Evolutionary conservation across 92 coral and sea anemone genomes (phyloP).

Genomic region (Siderastrea radians): DNA sequence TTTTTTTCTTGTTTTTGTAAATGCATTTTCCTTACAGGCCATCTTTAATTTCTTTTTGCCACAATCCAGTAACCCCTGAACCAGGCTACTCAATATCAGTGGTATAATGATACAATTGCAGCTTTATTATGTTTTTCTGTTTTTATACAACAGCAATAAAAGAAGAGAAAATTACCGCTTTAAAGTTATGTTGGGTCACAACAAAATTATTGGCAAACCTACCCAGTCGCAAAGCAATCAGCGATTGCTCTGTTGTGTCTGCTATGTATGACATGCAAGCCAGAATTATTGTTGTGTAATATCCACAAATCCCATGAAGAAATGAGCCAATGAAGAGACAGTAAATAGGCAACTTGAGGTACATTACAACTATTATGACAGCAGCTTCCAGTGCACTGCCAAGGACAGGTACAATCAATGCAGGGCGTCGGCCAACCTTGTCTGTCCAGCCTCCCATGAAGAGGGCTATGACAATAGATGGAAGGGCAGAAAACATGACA

Average conservation of each 20-base stretch:
- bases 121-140: no score
- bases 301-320: constrained; percentile 79
- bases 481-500: constrained; percentile 65
- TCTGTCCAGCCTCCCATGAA: constrained; percentile 91
- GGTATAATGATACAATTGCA: no score
- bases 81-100: no score
- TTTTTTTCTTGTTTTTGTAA: no score
- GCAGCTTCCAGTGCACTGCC: constrained; percentile 73
- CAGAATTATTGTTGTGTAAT: constrained; percentile 69
- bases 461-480: constrained; percentile 74
- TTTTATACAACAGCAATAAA: no score
- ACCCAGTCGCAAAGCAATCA: constrained; percentile 77
- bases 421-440: constrained; percentile 81
- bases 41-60: no score
- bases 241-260: constrained; percentile 79
- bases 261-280: constrained; percentile 75
- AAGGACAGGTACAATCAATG: constrained; percentile 55
- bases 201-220: neutral
- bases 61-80: no score
- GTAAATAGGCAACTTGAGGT: constrained; percentile 66
- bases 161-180: no score
- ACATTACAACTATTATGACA: constrained; percentile 65
- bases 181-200: no score
- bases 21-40: no score
- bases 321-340: constrained; percentile 72